Evolutionary conservation across 37 sponge, comb jelly and placozoan species (phyloP).

Genomic region (Eunapius fragilis): DNA sequence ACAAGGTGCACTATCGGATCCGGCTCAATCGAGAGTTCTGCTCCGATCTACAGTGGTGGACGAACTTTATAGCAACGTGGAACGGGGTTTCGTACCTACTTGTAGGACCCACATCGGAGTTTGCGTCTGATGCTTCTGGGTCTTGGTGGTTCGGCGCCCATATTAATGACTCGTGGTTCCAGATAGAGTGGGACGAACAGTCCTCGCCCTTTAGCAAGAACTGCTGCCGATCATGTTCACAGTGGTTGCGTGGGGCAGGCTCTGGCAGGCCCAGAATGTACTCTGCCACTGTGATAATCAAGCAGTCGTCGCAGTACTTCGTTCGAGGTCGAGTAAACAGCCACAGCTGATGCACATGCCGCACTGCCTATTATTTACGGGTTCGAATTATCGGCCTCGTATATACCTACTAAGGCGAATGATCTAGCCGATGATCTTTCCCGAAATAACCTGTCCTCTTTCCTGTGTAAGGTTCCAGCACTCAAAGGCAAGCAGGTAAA

Average conservation of each 20-base stretch:
- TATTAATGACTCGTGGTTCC: background rate
- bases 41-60: conserved; percentile 33
- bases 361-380: conserved; percentile 3
- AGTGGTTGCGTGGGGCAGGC: conserved; percentile 6
- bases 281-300: conserved; percentile 6
- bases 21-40: conserved; percentile 3
- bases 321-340: background rate
- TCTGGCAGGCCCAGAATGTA: background rate
- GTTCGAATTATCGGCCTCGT: background rate
- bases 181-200: conserved; percentile 1
- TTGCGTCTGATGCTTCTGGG: conserved; percentile 24
- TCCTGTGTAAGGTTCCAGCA: conserved; percentile 36
- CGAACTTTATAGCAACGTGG: conserved; percentile 13
- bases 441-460: conserved; percentile 28
- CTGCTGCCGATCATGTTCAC: conserved; percentile 23
- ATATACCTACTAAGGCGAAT: too few relatives aligned
- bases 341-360: background rate
- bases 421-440: conserved; percentile 50
- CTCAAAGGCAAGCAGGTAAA: too few relatives aligned
- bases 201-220: background rate
- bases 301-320: conserved; percentile 9
- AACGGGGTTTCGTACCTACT: conserved; percentile 5
- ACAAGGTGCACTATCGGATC: background rate
- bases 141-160: conserved; percentile 29
- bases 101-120: background rate